Conservation (phyloP, 2,888 invertebrate genomes). For the Dexiosoma caninum region DNA sequence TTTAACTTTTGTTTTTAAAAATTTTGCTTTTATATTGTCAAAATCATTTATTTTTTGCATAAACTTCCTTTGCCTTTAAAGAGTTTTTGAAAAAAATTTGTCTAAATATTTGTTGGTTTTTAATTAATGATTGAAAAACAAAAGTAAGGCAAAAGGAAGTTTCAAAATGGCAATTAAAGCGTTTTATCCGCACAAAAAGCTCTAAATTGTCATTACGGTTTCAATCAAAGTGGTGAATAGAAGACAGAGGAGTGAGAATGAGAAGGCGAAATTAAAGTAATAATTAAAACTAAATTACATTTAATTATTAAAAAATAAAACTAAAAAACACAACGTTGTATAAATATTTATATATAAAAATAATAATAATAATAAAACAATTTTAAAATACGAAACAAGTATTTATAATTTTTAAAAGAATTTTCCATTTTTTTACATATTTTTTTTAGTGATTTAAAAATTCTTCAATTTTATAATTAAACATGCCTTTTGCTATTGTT, state of each 20-base stretch:
- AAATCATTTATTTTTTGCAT: constrained; percentile 40
- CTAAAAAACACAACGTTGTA: constrained; percentile 49
- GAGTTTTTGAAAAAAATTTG: background rate
- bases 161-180: constrained; percentile 36
- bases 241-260: background rate
- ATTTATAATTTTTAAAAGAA: constrained; percentile 30
- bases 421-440: no score
- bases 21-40: constrained; percentile 55
- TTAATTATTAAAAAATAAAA: constrained; percentile 46
- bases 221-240: background rate
- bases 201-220: background rate
- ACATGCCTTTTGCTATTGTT: background rate
- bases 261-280: background rate
- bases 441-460: constrained; percentile 19
- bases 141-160: constrained; percentile 15
- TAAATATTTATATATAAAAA: constrained; percentile 21
- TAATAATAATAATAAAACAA: constrained; percentile 21
- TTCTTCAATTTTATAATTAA: constrained; percentile 24
- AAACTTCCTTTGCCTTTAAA: constrained; percentile 49
- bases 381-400: constrained; percentile 25
- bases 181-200: constrained; percentile 3
- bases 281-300: constrained; percentile 52
- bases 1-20: no score
- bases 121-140: background rate
- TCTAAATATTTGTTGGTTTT: constrained; percentile 3